Evolutionary conservation across 2,113 vertebrate species (phyloP).

Genomic region (Noctilio leporinus): DNA sequence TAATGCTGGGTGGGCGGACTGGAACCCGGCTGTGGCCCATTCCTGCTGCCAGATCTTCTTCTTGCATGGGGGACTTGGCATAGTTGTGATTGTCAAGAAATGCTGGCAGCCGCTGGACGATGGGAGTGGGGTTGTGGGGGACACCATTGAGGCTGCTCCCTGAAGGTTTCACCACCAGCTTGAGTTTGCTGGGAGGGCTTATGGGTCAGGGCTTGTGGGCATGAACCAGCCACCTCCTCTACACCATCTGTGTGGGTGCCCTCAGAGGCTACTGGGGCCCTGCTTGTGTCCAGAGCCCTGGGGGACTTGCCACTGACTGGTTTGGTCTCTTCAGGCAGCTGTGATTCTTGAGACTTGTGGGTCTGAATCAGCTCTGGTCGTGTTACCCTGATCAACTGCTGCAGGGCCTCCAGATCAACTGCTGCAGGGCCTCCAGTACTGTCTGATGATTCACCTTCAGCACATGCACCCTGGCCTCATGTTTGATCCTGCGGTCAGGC

Average conservation of each 20-base stretch:
- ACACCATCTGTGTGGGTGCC: conserved; percentile 76
- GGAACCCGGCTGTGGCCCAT: conserved; percentile 86
- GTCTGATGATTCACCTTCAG: conserved; percentile 96
- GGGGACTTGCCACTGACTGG: conserved; percentile 80
- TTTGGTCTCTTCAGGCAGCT: conserved; percentile 83
- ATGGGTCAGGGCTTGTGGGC: conserved; percentile 67
- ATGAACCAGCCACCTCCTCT: conserved; percentile 74
- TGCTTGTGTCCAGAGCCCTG: conserved; percentile 71
- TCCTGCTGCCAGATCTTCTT: conserved; percentile 94
- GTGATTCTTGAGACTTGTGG: conserved; percentile 91
- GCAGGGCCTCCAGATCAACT: conserved; percentile 81
- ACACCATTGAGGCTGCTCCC: conserved; percentile 78
- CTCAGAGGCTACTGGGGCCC: conserved; percentile 68
- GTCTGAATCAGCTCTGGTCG: conserved; percentile 92
- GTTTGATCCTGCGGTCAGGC: conserved; percentile 97
- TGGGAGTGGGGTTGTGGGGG: conserved; percentile 80
- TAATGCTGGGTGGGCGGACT: conserved; percentile 84
- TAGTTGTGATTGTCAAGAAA: conserved; percentile 99
- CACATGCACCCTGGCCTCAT: conserved; percentile 92
- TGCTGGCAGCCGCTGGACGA: conserved; percentile 91
- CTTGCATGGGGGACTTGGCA: conserved; percentile 98
- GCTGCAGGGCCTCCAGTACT: conserved; percentile 95
- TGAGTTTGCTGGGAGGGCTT: conserved; percentile 83
- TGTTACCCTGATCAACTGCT: conserved; percentile 93
- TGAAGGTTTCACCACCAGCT: conserved; percentile 78